A percentile compares a stretch with the other conserved stretches of the same genome.
These are phyloP conservation scores for Drosophila jambulina DNA, from an alignment of 1,140 invertebrate genomes.

Conservation along the genomic window DNA sequence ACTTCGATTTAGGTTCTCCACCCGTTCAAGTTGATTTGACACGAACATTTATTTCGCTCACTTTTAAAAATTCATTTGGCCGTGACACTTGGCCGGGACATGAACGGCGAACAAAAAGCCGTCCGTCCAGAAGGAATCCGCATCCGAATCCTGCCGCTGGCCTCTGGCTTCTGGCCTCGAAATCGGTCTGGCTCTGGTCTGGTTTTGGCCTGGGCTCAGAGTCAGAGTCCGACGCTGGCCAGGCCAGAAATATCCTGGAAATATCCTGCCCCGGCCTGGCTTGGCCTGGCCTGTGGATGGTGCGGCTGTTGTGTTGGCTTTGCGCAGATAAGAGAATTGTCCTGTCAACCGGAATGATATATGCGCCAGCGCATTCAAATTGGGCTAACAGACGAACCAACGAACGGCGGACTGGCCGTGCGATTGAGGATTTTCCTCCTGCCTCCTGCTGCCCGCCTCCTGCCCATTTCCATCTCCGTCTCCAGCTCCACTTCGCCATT, in stretches of 20 bases:
- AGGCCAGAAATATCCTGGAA: conserved; percentile 39
- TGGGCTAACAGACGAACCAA: conserved; percentile 80
- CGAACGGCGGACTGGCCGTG: conserved; percentile 50
- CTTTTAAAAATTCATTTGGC: conserved; percentile 77
- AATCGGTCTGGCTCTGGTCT: conserved; percentile 46
- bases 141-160: conserved; percentile 7
- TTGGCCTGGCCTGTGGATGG: conserved; percentile 22
- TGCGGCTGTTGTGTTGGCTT: conserved; percentile 84
- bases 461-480: conserved; percentile 5
- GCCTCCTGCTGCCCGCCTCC: neutral
- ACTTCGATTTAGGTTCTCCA: conserved; percentile 2
- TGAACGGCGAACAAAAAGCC: conserved; percentile 53
- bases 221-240: conserved; percentile 22
- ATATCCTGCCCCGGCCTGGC: conserved; percentile 22
- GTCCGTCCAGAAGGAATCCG: neutral
- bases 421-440: conserved; percentile 46
- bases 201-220: conserved; percentile 33
- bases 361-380: conserved; percentile 85
- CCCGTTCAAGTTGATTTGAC: conserved; percentile 31
- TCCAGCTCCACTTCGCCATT: conserved; percentile 16
- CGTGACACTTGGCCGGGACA: conserved; percentile 44
- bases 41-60: conserved; percentile 30
- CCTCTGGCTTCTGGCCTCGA: conserved; percentile 35
- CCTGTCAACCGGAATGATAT: conserved; percentile 85
- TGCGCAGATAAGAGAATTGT: conserved; percentile 85